Base-by-base conservation (phyloP, 2,888 invertebrate species). In the Synanthedon vespiformis region DNA sequence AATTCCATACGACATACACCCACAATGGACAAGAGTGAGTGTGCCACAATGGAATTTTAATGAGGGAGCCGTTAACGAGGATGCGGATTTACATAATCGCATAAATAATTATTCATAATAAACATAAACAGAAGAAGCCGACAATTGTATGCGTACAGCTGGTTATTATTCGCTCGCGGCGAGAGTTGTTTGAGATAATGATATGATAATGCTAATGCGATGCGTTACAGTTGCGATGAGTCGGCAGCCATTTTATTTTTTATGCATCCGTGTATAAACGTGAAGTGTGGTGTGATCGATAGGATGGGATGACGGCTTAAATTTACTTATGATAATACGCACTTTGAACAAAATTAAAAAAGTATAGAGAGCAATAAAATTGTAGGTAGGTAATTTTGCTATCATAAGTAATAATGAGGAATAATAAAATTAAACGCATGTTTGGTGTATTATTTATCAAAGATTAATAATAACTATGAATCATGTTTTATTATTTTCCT, bases 31-130 rank as follows among this genome's bases (percentile, higher is more conserved):
- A 72, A 22, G 70, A 71, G 60, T 67, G 70, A 67, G 62, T 64
- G 65, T 68, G 65, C 67, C 67, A 80, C 81, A 82, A 83, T 74
- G 74, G 82, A 81, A 85, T 84, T 79, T 80, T 80, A 84, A 84
- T 82, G 79, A 80, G 77, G 59, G 62, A 66, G 67, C 68, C 68
- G 77, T 77, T 79, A 81, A 76, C 76, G 73, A 77, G 73, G 67
- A 74, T 72, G 63, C 67, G 13, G 70, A 81, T 84, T 73, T 78
- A 72, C 82, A 83, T 86, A 84, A 82, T 77, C 73, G 76, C 75
- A 79, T 80, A 71, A 72, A 78, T 77, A 74, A 79, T 79, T 77
- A 80, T 78, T 77, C 74, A 77, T 78, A 77, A 74, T 72, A 74
- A 77, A 79, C 67, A 72, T 65, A 74, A 75, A 75, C 68, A 71